Base-by-base conservation (phyloP, 2,888 invertebrate genomes). In the Pomacea canaliculata region DNA sequence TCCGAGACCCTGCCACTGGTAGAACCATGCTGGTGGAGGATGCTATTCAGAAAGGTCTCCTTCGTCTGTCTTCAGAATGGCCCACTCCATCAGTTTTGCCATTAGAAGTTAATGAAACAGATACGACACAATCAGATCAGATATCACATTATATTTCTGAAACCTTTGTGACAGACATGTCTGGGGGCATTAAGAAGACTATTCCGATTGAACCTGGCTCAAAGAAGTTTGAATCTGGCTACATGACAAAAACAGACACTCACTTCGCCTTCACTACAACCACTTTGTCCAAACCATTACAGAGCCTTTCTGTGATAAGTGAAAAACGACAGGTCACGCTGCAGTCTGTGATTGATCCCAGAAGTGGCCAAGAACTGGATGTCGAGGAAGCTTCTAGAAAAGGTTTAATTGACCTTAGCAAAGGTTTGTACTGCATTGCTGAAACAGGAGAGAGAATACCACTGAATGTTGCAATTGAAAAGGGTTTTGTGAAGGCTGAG, bases 321-420 rank as follows among this genome's bases (percentile, higher is more conserved):
- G 88, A 89, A 81, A 85, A 84, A 9, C 85, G 84, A 70, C 87
- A 86, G 71, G 84, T 88, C 73, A 85, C 84, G 51, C 82, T 90
- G 5, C 81, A 83, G 74, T 85, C 88, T 66, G 89, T 89, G 13
- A 82, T 86, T 46, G 90, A 93, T 84, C 91, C 92, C 37, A 85
- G 88, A 76, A 91, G 90, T 37, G 90, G 90, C 65, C 82, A 87
- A 77, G 85, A 87, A 71, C 86, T 92, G 67, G 86, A 91, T 79
- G 85, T 92, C 27, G 81, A 88, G 62, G 96, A 97, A 91, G 96
- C 97, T 0, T 94, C 97, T 79, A 94, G 94, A 56, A 93, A 93
- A 37, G 97, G 97, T 46, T 94, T 97, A 23, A 92, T 98, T 72
- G 98, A 98, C 91, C 93, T 94, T 51, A 95, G 96, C 69, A 80